Evolutionary conservation across 1,140 invertebrate genomes (phyloP).

Genomic region (Pantala flavescens): DNA sequence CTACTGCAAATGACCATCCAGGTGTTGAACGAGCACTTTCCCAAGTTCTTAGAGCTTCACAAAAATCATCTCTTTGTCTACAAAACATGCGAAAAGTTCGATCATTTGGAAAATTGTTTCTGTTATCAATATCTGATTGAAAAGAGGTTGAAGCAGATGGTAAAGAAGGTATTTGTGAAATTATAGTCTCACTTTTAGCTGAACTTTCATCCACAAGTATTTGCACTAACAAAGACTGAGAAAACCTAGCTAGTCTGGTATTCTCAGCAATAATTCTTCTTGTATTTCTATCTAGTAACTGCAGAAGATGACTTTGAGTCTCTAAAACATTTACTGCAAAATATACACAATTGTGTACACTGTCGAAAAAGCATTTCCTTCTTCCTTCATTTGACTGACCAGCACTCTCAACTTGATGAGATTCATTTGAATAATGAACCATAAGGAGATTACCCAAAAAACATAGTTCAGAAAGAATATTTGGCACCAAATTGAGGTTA

Average conservation of each 20-base stretch:
- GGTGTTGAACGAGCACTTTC: background rate
- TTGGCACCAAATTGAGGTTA: background rate
- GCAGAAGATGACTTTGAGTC: background rate
- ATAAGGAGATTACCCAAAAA: background rate
- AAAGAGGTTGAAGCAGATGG: background rate
- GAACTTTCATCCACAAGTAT: background rate
- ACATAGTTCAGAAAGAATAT: background rate
- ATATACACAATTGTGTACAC: background rate
- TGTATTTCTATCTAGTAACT: background rate
- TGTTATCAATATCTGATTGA: background rate
- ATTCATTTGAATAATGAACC: background rate
- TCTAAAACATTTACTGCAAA: background rate
- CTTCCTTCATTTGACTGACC: background rate
- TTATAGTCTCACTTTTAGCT: background rate
- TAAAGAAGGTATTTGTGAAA: background rate
- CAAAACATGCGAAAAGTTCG: background rate
- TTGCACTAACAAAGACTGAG: background rate
- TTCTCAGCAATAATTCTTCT: background rate
- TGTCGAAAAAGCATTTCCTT: background rate
- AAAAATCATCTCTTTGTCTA: background rate
- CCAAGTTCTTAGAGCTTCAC: background rate
- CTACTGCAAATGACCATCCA: background rate
- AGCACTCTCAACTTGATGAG: background rate
- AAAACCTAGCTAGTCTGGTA: background rate
- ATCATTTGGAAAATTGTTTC: background rate